Conservation (phyloP, 2,888 invertebrate genomes). For the Drosophila differens region DNA sequence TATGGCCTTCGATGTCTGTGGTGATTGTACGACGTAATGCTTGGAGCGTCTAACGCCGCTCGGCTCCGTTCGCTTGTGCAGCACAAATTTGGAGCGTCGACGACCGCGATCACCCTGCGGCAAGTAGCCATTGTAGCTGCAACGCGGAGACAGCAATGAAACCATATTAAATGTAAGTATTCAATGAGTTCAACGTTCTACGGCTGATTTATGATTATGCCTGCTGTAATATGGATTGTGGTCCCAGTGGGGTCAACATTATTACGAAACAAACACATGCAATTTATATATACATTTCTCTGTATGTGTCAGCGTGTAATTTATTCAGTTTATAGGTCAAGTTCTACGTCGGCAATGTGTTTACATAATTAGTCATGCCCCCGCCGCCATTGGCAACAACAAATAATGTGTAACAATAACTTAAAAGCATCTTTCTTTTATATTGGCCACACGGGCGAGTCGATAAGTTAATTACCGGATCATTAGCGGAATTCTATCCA, state of each 20-base stretch:
- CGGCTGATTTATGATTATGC: conserved; percentile 51
- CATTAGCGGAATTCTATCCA: conserved; percentile 31
- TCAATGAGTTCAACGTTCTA: conserved; percentile 18
- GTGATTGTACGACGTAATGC: conserved; percentile 98
- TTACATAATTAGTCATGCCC: conserved; percentile 56
- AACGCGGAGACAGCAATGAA: conserved; percentile 20
- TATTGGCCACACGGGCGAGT: conserved; percentile 30
- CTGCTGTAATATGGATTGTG: conserved; percentile 4
- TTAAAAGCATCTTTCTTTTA: conserved; percentile 34
- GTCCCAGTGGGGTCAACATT: conserved; percentile 29
- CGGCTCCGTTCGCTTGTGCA: conserved; percentile 92
- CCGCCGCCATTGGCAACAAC: conserved; percentile 5
- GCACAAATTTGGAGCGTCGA: conserved; percentile 96
- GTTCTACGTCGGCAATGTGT: conserved; percentile 61
- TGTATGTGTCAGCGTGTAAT: conserved; percentile 21
- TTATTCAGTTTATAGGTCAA: conserved; percentile 68
- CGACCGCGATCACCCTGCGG: conserved; percentile 97
- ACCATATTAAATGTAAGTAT: conserved; percentile 6
- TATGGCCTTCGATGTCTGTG: conserved; percentile 97
- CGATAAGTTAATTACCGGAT: conserved; percentile 51
- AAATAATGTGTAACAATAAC: conserved; percentile 58
- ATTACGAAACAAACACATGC: conserved; percentile 35
- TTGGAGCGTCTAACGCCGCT: conserved; percentile 98
- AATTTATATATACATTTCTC: conserved; percentile 7
- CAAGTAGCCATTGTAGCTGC: conserved; percentile 96